These are phyloP conservation scores for Lamproptera curius DNA, from an alignment of 2,888 invertebrate species.

Conservation along the genomic window DNA sequence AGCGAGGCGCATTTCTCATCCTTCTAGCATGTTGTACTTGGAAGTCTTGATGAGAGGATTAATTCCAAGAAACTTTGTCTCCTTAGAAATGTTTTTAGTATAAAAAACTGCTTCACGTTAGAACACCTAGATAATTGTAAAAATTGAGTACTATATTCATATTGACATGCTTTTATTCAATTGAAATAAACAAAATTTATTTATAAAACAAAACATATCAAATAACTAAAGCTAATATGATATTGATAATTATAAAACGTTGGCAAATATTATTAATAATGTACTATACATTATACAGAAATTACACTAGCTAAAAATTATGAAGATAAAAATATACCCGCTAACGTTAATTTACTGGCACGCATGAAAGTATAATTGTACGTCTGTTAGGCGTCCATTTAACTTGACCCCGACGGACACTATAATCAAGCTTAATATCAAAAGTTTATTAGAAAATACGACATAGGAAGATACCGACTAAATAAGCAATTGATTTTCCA, in stretches of 20 bases:
- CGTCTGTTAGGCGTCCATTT: constrained; percentile 48
- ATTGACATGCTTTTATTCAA: no score
- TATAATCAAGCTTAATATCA: constrained; percentile 62
- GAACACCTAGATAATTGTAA: not conserved
- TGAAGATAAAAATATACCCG: not conserved
- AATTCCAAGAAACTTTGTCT: constrained; percentile 16
- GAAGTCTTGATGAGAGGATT: constrained; percentile 16
- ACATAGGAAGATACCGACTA: not conserved
- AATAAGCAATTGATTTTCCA: no score
- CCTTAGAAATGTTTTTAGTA: constrained; percentile 9
- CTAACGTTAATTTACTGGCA: constrained; percentile 41
- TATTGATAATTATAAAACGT: no score
- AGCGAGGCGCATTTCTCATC: constrained; percentile 6
- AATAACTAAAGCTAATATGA: no score
- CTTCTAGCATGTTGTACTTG: constrained; percentile 8
- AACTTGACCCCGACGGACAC: constrained; percentile 50
- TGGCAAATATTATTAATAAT: not conserved
- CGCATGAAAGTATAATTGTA: constrained; percentile 59
- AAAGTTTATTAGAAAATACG: constrained; percentile 50
- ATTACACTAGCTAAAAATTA: no score
- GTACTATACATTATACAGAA: not conserved
- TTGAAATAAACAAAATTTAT: no score
- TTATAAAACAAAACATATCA: no score
- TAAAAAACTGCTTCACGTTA: constrained; percentile 8
- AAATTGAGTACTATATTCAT: not conserved